Conservation (phyloP, 2,888 invertebrate species). For the Spilosoma lubricipeda region DNA sequence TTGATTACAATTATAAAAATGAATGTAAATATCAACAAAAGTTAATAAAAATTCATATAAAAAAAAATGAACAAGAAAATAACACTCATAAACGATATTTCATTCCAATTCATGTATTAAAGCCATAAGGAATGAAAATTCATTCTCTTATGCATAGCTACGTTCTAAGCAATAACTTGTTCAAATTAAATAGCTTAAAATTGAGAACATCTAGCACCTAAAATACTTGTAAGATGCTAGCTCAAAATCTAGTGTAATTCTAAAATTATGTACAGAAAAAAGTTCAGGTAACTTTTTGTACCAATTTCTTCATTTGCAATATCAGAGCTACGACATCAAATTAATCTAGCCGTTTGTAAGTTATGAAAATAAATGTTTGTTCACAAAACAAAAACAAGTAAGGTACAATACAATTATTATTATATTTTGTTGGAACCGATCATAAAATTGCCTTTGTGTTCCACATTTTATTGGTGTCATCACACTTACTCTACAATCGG, state of each 20-base stretch:
- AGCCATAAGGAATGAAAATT: conserved; percentile 25
- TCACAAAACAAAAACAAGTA: conserved; percentile 27
- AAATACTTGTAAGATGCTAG: conserved; percentile 57
- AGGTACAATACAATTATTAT: background rate
- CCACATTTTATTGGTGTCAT: background rate
- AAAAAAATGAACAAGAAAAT: background rate
- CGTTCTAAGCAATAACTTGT: conserved; percentile 30
- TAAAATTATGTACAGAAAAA: conserved; percentile 64
- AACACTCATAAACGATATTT: background rate
- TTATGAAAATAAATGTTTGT: conserved; percentile 37
- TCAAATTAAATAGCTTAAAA: conserved; percentile 31
- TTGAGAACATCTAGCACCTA: conserved; percentile 67
- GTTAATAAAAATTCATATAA: background rate
- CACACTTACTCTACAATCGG: conserved; percentile 18
- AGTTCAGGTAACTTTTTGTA: conserved; percentile 82
- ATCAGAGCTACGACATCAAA: conserved; percentile 35
- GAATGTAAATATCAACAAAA: background rate
- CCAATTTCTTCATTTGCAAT: conserved; percentile 52
- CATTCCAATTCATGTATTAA: conserved; percentile 32
- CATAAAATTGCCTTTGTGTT: conserved; percentile 3
- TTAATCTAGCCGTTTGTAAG: conserved; percentile 33
- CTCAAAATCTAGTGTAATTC: conserved; percentile 54
- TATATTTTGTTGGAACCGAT: background rate
- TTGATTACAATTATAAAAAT: background rate
- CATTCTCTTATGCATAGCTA: conserved; percentile 14